Base-by-base conservation (phyloP, 2,113 vertebrate species). In the Pterocles burchelli region DNA sequence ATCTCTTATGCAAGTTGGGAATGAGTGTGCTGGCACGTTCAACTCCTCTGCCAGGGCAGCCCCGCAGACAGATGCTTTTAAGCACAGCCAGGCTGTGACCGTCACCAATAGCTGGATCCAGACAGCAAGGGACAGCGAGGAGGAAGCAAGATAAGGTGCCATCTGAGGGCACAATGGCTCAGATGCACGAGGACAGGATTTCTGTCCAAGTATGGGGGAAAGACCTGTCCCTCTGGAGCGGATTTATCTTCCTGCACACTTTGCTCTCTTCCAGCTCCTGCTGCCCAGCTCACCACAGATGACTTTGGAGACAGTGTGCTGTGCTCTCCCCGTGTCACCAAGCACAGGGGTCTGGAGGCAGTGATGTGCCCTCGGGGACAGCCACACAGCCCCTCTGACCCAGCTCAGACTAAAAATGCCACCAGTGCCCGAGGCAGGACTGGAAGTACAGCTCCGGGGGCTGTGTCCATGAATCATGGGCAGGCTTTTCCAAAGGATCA, bases 101-200 rank as follows among this genome's bases (percentile, higher is more conserved):
- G 20, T 77, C 73, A 84, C 68, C 16, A 13, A 55, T 33, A 92
- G 70, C 78, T 90, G 59, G 66, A 92, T 66, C 10, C 59, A 73
- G 54, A 28, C 45, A 61, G 82, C 54, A 46, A 95, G 95, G 71
- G 85, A 82, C 84, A 75, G 52, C 0, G 0, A 74, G 92, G 90
- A 90, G 93, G 74, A 97, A 95, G 78, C 0, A 2, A 95, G 96
- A 96, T 82, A 92, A 97, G 94, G 79, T 95, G 86, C 89, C 80
- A 90, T 72, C 1, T 3, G 57, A 89, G 65, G 87, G 66, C 78
- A 91, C 71, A 91, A 70, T 34, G 74, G 77, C 74, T 96, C 85
- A 70, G 54, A 55, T 0, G 5, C 48, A 65, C 1, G 15, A 91
- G 34, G 54, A 66, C 85, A 85, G 87, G 74, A 91, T 88, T 95